Conservation (phyloP, 2,888 invertebrate species). For the Tipula vernalis region DNA sequence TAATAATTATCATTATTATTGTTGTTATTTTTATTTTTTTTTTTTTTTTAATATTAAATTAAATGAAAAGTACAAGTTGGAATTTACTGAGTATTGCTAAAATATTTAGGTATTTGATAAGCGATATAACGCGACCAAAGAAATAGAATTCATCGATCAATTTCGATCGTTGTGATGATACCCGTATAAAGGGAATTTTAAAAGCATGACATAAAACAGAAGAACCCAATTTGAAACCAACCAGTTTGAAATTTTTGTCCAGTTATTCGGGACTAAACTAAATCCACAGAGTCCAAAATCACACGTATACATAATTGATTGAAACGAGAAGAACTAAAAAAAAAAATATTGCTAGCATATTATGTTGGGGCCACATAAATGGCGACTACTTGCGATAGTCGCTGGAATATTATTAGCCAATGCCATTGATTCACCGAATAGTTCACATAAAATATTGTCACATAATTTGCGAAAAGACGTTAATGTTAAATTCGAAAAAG, state of each 20-base stretch:
- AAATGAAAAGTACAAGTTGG: not conserved
- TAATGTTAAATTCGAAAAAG: not conserved
- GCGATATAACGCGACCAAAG: not conserved
- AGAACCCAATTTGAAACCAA: not conserved
- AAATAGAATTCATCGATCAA: not conserved
- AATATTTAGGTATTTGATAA: not conserved
- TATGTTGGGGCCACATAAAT: conserved; percentile 34
- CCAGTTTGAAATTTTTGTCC: not conserved
- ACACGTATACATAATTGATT: not conserved
- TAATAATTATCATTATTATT: not conserved
- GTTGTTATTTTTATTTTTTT: not conserved
- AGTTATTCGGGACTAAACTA: not conserved
- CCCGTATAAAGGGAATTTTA: not conserved
- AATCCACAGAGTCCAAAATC: not conserved
- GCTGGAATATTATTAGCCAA: conserved; percentile 25
- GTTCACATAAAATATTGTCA: not conserved
- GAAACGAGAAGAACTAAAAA: not conserved
- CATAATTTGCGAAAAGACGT: not conserved
- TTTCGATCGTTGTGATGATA: not conserved
- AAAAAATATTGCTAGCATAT: not conserved
- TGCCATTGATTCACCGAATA: conserved; percentile 23
- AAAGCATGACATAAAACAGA: not conserved
- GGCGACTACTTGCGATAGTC: conserved; percentile 27
- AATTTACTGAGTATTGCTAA: not conserved
- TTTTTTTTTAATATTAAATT: not conserved